Conservation (phyloP, 1,140 invertebrate genomes). For the Pogonognathellus flavescens region DNA sequence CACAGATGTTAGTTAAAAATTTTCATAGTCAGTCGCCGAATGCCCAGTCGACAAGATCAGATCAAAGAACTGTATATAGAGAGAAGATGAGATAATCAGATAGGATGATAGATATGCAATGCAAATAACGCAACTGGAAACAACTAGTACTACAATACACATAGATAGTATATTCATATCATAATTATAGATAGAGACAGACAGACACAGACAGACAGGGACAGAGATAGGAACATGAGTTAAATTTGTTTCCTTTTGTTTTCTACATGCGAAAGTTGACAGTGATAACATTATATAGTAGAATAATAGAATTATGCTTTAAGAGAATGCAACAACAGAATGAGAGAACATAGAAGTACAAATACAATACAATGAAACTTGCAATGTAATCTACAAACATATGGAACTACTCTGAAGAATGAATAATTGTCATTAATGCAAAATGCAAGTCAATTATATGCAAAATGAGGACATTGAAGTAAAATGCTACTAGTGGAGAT, state of each 20-base stretch:
- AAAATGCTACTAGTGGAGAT: no score
- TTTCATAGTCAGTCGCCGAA: constrained; percentile 17
- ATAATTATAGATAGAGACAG: neutral
- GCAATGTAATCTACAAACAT: no score
- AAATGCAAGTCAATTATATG: no score
- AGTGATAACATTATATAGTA: no score
- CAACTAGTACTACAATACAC: constrained; percentile 16
- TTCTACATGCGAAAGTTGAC: no score
- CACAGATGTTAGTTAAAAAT: constrained; percentile 30
- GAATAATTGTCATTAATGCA: no score
- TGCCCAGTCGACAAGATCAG: constrained; percentile 21
- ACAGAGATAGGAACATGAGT: neutral
- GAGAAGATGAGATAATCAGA: constrained; percentile 42
- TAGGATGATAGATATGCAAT: constrained; percentile 45
- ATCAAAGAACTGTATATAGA: constrained; percentile 41
- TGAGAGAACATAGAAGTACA: no score
- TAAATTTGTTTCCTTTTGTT: neutral
- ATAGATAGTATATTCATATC: neutral
- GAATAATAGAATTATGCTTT: no score
- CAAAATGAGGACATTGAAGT: no score
- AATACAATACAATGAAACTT: no score
- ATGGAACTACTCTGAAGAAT: no score
- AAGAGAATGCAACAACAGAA: no score
- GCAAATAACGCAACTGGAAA: constrained; percentile 3
- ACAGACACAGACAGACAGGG: neutral